Base-by-base conservation (phyloP, 2,797 vertebrate genomes). In the Anableps anableps region DNA sequence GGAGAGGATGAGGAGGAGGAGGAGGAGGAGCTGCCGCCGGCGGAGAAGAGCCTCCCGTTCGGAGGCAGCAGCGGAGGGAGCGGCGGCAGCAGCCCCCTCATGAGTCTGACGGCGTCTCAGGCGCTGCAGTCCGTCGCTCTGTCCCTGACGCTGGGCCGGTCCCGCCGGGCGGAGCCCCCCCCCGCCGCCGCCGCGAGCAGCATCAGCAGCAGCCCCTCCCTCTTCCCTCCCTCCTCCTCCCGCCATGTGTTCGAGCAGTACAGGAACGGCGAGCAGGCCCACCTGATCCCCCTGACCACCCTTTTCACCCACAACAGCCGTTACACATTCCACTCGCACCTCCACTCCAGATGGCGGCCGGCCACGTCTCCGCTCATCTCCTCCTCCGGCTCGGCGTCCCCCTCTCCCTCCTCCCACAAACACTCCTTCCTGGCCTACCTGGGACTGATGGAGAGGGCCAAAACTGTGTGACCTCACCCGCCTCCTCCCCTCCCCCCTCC, bases 381-480 rank as follows among this genome's bases (percentile, higher is more conserved):
- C 96, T 82, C 88, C 88, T 90, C 90, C 86, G 72, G 48, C 85
- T 95, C 96, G 19, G 94, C 94, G 89, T 96, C 93, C 93, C 96
- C 95, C 93, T 96, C 96, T 85, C 96, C 96, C 82, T 95, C 97
- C 94, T 97, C 98, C 73, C 97, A 97, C 87, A 99, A 99, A 96
- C 98, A 98, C 98, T 99, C 97, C 96, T 99, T 99, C 96, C 96
- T 99, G 78, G 97, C 98, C 93, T 99, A 99, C 92, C 98, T 99
- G 89, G 99, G 99, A 96, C 96, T 99, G 85, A 97, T 96, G 93
- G 97, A 99, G 95, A 96, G 97, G 96, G 97, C 97, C 92, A 97
- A 98, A 95, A 97, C 98, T 94, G 96, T 97, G 94, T 99, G 96
- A 98, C 92, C 91, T 80, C 86, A n/a, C 80, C 83, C 89, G 31